Base-by-base conservation (phyloP, 2,888 invertebrate species). In the Podabrus alpinus region DNA sequence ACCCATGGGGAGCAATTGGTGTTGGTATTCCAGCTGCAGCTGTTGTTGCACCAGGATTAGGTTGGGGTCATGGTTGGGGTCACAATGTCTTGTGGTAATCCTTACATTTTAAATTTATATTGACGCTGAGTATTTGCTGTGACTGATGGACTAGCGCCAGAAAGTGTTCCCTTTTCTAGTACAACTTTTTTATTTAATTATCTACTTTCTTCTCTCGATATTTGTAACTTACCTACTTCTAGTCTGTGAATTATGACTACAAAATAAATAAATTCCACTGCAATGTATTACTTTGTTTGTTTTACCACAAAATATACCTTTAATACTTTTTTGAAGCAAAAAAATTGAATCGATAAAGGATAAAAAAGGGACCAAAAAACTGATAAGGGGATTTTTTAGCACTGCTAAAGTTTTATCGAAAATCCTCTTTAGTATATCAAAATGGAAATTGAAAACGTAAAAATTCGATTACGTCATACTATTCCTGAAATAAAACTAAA, bases 121-220 rank as follows among this genome's bases (percentile, higher is more conserved):
- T 29, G 11, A 29, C 25, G 25, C 25, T 29, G 11, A 29, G 25
- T 11, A 29, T 59, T 71, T 60, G 72, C 29, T 62, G 72, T 67
- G 66, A 62, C 68, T 73, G 68, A 62, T 61, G 74, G 68, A 74
- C 71, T 71, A 45, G 74, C 74, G 74, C 74, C 74, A 71, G 74
- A 74, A 60, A 67, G 74, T 74, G 73, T 73, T 73, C 69, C 25
- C 25, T 19, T 45, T 59, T 60, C 66, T 66, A 73, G 73, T 73
- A 73, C 73, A 29, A 29, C 29, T n/a, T 29, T 5, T 29, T 5
- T 29, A 29, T 29, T 13, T 29, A 13, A 29, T 29, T 29, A 4
- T 29, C 4, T 13, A 13, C 13, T 29, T 13, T 13, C 13, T 29
- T 29, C 13, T 1, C 13, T 13, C 5, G 3, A 13, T 29, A 13